These are phyloP conservation scores for Merluccius polli DNA, from an alignment of 2,797 vertebrate species.

Conservation along the genomic window DNA sequence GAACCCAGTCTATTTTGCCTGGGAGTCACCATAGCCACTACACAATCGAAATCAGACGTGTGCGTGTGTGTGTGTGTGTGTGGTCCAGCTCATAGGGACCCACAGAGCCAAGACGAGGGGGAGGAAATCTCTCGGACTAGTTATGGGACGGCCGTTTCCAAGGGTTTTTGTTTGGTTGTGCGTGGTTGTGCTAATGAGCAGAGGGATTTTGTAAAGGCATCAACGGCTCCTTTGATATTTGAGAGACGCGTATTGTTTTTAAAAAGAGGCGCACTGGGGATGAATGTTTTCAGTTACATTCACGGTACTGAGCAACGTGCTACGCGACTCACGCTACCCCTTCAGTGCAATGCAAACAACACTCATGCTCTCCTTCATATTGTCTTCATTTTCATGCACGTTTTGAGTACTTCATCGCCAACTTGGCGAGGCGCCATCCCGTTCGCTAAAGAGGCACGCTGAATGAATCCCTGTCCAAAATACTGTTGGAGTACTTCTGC, in stretches of 20 bases:
- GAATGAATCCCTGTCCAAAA: background rate
- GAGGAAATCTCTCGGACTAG: constrained; percentile 9
- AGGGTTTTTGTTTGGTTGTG: background rate
- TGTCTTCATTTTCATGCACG: background rate
- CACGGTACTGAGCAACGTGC: background rate
- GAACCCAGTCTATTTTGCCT: background rate
- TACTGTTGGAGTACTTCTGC: background rate
- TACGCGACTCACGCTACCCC: background rate
- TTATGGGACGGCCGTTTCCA: constrained; percentile 24
- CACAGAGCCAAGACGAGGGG: background rate
- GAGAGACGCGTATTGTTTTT: background rate
- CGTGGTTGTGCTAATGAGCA: constrained; percentile 35
- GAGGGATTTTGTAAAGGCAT: constrained; percentile 37
- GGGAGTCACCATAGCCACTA: background rate
- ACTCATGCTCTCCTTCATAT: background rate
- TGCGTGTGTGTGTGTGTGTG: constrained; percentile 7
- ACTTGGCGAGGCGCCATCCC: no score
- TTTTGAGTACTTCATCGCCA: background rate
- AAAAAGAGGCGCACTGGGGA: background rate
- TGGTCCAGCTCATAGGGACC: background rate
- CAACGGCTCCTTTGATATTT: background rate
- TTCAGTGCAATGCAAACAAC: background rate
- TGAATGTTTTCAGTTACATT: background rate
- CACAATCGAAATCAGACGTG: background rate
- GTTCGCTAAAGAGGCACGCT: background rate